phyloP scores from a whole-genome alignment of 1,140 invertebrate species.

The Drosophila pseudoananassae region DNA sequence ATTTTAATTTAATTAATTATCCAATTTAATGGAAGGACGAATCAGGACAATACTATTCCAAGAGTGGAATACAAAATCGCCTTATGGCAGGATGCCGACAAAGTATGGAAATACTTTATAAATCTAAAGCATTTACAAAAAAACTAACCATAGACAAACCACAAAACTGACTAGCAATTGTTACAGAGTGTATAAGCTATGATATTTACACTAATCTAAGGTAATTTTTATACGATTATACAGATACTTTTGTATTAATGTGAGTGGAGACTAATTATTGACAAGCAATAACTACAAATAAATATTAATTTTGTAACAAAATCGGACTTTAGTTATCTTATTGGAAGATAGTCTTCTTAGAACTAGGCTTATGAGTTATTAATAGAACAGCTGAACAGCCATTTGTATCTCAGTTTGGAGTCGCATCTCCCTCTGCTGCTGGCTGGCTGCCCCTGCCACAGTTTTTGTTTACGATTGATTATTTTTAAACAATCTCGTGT shows the following conservation, averaged over 20 bases:
- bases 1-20: neutral
- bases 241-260: constrained; percentile 27
- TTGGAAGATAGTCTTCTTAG: neutral
- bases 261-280: constrained; percentile 39
- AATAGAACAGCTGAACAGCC: constrained; percentile 28
- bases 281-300: constrained; percentile 47
- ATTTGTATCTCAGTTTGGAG: neutral
- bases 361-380: constrained; percentile 20
- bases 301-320: constrained; percentile 29
- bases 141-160: constrained; percentile 6
- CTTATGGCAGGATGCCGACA: constrained; percentile 39
- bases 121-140: constrained; percentile 35
- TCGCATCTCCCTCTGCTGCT: neutral
- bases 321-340: too few relatives aligned
- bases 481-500: constrained; percentile 57
- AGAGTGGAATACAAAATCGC: constrained; percentile 1
- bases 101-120: constrained; percentile 51
- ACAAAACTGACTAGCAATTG: constrained; percentile 42
- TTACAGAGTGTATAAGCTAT: constrained; percentile 43
- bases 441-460: constrained; percentile 15
- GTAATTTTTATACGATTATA: constrained; percentile 45
- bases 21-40: constrained; percentile 4
- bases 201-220: constrained; percentile 33
- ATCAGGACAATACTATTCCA: constrained; percentile 40
- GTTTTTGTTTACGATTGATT: constrained; percentile 58